Conservation (phyloP, 35 echinoderm and acorn worm genomes). For the Lytechinus variegatus region DNA sequence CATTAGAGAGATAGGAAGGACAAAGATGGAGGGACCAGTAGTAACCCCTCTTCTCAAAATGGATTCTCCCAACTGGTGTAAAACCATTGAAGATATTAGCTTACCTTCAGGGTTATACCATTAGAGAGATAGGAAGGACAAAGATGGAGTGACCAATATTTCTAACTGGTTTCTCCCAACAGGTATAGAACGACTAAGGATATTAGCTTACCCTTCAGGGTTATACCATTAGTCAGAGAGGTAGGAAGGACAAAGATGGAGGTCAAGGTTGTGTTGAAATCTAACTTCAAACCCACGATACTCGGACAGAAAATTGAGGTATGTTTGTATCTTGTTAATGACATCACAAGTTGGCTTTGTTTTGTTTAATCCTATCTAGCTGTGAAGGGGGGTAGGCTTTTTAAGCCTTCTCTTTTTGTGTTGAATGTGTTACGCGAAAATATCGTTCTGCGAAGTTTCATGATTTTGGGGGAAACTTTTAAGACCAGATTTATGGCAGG, state of each 20-base stretch:
- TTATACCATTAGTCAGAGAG: constrained; percentile 92
- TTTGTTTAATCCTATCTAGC: too few relatives aligned
- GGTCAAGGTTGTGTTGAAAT: constrained; percentile 98
- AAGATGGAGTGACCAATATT: constrained; percentile 65
- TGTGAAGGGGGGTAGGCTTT: too few relatives aligned
- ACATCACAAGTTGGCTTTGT: background rate
- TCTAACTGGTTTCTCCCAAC: constrained; percentile 16
- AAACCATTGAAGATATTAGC: too few relatives aligned
- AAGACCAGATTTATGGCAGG: too few relatives aligned
- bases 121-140: constrained; percentile 81
- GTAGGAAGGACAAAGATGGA: constrained; percentile 93
- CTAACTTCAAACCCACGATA: constrained; percentile 95
- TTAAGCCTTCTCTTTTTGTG: too few relatives aligned
- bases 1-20: too few relatives aligned
- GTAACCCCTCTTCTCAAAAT: too few relatives aligned
- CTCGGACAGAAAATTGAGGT: constrained; percentile 98
- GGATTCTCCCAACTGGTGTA: too few relatives aligned
- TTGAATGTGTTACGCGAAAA: too few relatives aligned
- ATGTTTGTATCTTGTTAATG: background rate
- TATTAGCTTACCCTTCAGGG: constrained; percentile 90
- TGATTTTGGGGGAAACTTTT: too few relatives aligned
- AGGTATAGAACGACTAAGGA: constrained; percentile 97
- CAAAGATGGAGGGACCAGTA: too few relatives aligned
- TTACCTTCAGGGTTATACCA: constrained; percentile 96
- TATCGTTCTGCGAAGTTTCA: too few relatives aligned